Evolutionary conservation across 53 echinoderm and acorn worm species (phyloP), one percentile per base, ranked within the genome.

Genomic region (Mesocentrotus franciscanus): DNA sequence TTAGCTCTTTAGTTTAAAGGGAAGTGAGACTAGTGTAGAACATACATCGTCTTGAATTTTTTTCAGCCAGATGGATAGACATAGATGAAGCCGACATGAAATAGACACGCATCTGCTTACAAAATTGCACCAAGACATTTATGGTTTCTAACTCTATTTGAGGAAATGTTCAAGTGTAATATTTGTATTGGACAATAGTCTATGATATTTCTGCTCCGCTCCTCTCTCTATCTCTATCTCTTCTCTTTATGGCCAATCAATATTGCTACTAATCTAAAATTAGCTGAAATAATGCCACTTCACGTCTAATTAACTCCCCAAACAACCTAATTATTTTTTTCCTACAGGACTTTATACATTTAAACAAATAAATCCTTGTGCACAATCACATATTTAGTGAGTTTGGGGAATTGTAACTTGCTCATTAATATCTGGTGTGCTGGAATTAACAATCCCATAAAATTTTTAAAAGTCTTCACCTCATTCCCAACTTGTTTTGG

Each of bases 1-100:
- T 84, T 14, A 57, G 58, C n/a, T 87, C 26, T 81, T 57, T 87
- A 87, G 87, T 58, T 87, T 56, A 58, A 87, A 57, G 58, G 58
- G 87, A 58, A 49, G 84, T 84, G 42, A 84, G 42, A 84, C 20
- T 22, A 84, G 24, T 42, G 16, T 42, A 42, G 18, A 87, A 56
- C 10, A 22, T 87, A 13, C 56, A 11, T 87, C 2, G 27, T 36
- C 36, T 81, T 81, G 81, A 42, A 20, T n/a, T 5, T 30, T 30
- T 49, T 74, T 30, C 27, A 74, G 30, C 74, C 30, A 10, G 74
- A 29, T 74, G 9, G 29, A 74, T 74, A 39, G 10, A 74, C 74
- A 27, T 74, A 30, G 32, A 30, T 74, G 1, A 74, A 74, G 30
- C 74, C 30, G 32, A 74, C 9, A 81, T 42, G 18, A 42, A 4